Evolutionary conservation across 2,113 vertebrate species (phyloP), one percentile per base, ranked within the genome.

Genomic region (Tragelaphus buxtoni): DNA sequence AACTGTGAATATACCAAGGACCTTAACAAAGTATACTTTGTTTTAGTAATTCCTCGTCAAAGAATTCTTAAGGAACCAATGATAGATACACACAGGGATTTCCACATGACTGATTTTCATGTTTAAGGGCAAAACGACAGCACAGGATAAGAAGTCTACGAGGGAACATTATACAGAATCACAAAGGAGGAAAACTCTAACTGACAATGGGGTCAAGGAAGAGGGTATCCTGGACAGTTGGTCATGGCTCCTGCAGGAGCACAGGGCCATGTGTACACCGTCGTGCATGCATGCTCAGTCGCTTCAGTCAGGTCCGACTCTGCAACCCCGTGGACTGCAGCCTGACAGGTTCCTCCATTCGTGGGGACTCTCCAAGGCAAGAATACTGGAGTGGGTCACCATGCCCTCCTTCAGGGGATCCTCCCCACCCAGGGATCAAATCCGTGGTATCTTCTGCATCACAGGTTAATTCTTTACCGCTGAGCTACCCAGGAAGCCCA

Each of bases 111-210:
- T 42, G 17, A 24, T 61, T 69, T 84, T 76, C 82, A 74, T 9
- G 42, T 95, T 88, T 95, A 91, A 95, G 86, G 65, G 63, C 42
- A 87, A 96, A 96, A 97, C 39, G 56, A 61, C 56, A 90, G 35
- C 8, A 77, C 6, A 86, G 63, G 26, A 76, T 47, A 85, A 60
- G 74, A 85, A 84, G 65, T 24, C 39, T 11, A 42, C 20, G 45
- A 65, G 39, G 47, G 90, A 42, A 49, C 30, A 45, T 35, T 11
- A 39, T 17, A 69, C 3, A 81, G 24, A 82, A 7, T 2, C 49
- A 60, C 58, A 83, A 49, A 92, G 58, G 28, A 86, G 63, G 61
- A 58, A 96, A 82, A 28, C 32, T 22, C 11, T 87, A n/a, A 60
- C 4, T 42, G 55, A 72, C 45, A 39, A 39, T 9, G 35, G 3